Conservation (phyloP, 2,888 invertebrate genomes). For the Conus canariensis region DNA sequence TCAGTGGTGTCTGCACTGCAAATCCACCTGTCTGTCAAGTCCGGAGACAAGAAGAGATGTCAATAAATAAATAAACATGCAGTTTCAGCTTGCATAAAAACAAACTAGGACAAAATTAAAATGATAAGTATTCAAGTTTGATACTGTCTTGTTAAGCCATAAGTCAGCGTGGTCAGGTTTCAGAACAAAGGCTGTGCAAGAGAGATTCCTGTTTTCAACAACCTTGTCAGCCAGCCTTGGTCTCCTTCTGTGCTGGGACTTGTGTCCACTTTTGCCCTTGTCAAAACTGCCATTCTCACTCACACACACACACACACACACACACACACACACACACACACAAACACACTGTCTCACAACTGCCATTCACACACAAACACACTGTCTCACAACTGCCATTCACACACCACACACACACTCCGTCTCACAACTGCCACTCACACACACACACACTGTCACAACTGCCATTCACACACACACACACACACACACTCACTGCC, state of each 20-base stretch:
- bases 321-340: neutral
- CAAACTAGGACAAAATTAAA: neutral
- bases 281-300: neutral
- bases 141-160: no score
- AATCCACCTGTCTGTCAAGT: neutral
- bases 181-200: neutral
- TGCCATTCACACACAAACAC: no score
- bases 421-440: no score
- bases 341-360: no score
- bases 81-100: slow-evolving; percentile 17
- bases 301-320: neutral
- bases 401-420: no score
- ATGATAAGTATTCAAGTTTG: neutral
- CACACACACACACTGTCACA: no score
- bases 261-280: neutral
- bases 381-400: no score
- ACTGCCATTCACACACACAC: no score
- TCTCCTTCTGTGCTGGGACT: no score
- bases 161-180: no score
- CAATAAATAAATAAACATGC: neutral
- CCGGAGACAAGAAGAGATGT: neutral
- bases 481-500: no score
- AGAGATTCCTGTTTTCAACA: neutral
- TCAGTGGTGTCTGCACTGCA: neutral
- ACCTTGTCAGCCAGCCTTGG: no score